Evolutionary conservation across 2,888 invertebrate genomes (phyloP), one percentile per base, ranked within the genome.

Genomic region (Aporophyla nigra): DNA sequence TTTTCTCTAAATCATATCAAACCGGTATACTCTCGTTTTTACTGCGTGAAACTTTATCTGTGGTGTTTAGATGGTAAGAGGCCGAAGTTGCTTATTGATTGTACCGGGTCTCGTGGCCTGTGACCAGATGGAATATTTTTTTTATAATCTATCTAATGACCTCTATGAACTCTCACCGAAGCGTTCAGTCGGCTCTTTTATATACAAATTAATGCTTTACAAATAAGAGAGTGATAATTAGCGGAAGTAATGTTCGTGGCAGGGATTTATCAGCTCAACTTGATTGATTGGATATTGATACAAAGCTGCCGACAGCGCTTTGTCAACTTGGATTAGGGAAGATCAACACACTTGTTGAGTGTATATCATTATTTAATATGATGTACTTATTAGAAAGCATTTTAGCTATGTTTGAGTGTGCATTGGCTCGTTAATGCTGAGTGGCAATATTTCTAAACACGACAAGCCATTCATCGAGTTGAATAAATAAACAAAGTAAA

Each of bases 11-110:
- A 76, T 80, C 62, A 59, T 73, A 71, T 54, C 67, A 71, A 86
- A 86, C 86, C 86, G 87, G 89, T 86, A 86, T 81, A 78, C 74
- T 79, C 79, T 83, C 82, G 71, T 77, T 84, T 82, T 80, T 76
- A 76, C 54, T 63, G 65, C 67, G 77, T 78, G 83, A 87, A 87
- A 83, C 69, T 82, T 82, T 71, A 80, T 63, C 74, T 82, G 49
- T 78, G 67, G 72, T 85, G 46, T 78, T 54, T 59, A 78, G 63
- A 75, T 79, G 59, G 70, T 86, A 86, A 83, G 75, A 73, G 83
- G 62, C 68, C 56, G 16, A 79, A 75, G 66, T 82, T 76, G 71
- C 62, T 83, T 83, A 88, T 88, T 88, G 82, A 86, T 82, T 84
- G 75, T 78, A 69, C 63, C 54, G 51, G 67, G 46, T 51, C 24